Evolutionary conservation across 2,888 invertebrate species (phyloP), one percentile per base, ranked within the genome.

Genomic region (Keiferia lycopersicella): DNA sequence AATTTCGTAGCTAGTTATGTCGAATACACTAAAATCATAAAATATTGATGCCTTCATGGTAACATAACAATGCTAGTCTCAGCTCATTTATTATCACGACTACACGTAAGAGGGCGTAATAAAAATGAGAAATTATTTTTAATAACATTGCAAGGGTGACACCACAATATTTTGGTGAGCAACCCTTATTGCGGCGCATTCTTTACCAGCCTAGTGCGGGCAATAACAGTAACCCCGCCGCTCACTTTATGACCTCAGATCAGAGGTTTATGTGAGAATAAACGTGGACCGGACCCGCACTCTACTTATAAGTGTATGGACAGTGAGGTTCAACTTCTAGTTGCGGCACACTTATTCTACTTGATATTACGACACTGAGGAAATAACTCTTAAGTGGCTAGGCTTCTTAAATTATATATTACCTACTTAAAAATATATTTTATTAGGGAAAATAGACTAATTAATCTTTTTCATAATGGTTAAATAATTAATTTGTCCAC

Each of bases 111-210:
- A 77, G 81, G 68, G 62, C 78, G 86, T 79, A 88, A 91, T 91
- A 90, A 91, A 91, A 90, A 89, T 91, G 91, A 91, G 91, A 89
- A 91, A 91, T 91, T 91, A 91, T 91, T 90, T 91, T 91, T 91
- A 91, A 91, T 91, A 90, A 88, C 83, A 86, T 81, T 81, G 66
- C 61, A 68, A 68, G 66, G 63, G 69, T 84, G 86, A 84, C 83
- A 77, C 68, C 82, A 83, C 84, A 83, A 87, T 86, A 87, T 87
- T 86, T 84, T 78, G 81, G 80, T 77, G 70, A 73, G 48, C 20
- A 53, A 63, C 83, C 82, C 84, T 85, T 87, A 87, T 86, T 84
- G 84, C 79, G 69, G 73, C 70, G 78, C 82, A 87, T 88, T 89
- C 89, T 84, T 87, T 79, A 78, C 80, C 72, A 74, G 72, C 75